Percentiles rank a stretch among this genome's conserved stretches.
These are phyloP conservation scores for Euplexia lucipara DNA, from an alignment of 2,888 invertebrate genomes.

Conservation along the genomic window DNA sequence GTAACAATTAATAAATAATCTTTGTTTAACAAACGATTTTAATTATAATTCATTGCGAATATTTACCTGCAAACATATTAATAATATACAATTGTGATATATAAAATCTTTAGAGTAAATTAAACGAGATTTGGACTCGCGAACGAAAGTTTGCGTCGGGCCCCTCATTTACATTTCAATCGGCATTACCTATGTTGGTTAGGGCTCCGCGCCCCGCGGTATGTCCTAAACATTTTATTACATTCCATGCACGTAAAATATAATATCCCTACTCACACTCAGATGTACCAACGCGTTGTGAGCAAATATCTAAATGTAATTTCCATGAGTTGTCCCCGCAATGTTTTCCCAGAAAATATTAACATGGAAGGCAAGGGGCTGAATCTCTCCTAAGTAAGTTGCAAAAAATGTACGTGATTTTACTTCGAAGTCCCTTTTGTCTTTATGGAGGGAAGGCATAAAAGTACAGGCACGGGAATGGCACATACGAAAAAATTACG, in stretches of 20 bases:
- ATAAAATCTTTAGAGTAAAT: conserved; percentile 73
- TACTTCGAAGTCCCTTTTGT: conserved; percentile 91
- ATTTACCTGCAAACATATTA: conserved; percentile 54
- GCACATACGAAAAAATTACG: conserved; percentile 90
- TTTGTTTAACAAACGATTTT: conserved; percentile 35
- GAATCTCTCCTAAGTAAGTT: conserved; percentile 91
- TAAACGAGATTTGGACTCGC: conserved; percentile 74
- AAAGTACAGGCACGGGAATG: conserved; percentile 89
- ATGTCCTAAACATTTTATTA: conserved; percentile 89
- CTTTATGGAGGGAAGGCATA: conserved; percentile 90
- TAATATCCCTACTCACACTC: conserved; percentile 90
- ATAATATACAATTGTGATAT: conserved; percentile 62
- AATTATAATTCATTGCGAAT: conserved; percentile 41
- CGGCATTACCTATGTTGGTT: conserved; percentile 81
- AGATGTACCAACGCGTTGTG: conserved; percentile 84
- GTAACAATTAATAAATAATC: conserved; percentile 1
- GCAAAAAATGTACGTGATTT: conserved; percentile 91
- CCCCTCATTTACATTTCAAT: conserved; percentile 89
- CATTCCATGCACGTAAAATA: conserved; percentile 90
- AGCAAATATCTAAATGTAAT: conserved; percentile 91
- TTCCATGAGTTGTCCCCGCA: conserved; percentile 91
- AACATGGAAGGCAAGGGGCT: conserved; percentile 90
- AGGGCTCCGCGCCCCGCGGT: conserved; percentile 67
- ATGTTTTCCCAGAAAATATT: conserved; percentile 91
- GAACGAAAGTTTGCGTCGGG: conserved; percentile 79